These are phyloP conservation scores for Noctua pronuba DNA, from an alignment of 2,888 invertebrate genomes.

Conservation along the genomic window DNA sequence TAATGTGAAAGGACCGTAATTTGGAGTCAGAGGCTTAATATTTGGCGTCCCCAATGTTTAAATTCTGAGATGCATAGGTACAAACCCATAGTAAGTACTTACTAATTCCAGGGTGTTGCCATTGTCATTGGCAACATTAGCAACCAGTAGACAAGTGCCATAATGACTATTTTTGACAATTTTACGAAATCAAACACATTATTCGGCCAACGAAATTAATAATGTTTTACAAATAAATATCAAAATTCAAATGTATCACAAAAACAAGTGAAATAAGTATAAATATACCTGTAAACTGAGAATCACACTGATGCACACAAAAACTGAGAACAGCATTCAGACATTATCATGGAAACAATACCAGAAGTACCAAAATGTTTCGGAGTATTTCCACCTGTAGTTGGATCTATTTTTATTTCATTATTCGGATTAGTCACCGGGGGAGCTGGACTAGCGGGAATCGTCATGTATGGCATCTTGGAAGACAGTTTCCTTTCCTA, in stretches of 20 bases:
- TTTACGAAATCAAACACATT: neutral
- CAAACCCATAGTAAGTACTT: neutral
- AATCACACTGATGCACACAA: neutral
- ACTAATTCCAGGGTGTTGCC: neutral
- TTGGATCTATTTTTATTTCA: conserved; percentile 74
- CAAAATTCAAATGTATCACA: neutral
- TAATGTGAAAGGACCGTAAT: neutral
- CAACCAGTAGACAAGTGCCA: neutral
- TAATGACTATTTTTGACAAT: conserved; percentile 16
- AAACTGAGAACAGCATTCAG: neutral
- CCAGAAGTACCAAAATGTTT: conserved; percentile 72
- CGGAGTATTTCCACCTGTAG: conserved; percentile 69
- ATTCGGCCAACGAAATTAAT: conserved; percentile 13
- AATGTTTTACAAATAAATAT: conserved; percentile 6
- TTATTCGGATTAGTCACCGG: conserved; percentile 71
- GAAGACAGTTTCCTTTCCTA: conserved; percentile 66
- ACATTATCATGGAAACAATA: conserved; percentile 65
- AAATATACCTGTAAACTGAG: neutral
- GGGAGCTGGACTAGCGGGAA: conserved; percentile 65
- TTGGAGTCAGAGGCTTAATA: neutral
- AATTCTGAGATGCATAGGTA: neutral
- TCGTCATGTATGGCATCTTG: conserved; percentile 73
- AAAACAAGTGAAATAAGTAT: neutral
- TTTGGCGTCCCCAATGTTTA: neutral
- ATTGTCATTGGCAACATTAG: neutral